These are phyloP conservation scores for Drosophila simulans DNA, from an alignment of 1,140 invertebrate species.

Conservation along the genomic window DNA sequence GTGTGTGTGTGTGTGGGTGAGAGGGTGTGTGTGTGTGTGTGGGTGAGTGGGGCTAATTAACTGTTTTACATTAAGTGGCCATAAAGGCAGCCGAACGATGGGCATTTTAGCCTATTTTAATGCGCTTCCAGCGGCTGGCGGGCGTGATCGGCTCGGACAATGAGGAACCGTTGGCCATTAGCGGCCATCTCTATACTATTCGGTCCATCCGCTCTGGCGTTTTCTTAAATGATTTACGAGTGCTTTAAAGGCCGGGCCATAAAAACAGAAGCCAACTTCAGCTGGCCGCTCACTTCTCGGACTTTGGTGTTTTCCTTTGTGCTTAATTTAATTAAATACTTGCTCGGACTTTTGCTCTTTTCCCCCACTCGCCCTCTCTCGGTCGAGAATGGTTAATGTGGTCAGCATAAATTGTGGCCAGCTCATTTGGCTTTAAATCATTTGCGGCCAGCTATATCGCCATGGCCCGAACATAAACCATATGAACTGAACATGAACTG, in stretches of 20 bases:
- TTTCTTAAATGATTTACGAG: constrained; percentile 74
- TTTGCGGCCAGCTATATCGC: constrained; percentile 52
- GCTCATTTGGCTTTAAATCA: constrained; percentile 79
- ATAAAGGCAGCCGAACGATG: constrained; percentile 56
- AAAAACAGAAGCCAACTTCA: constrained; percentile 59
- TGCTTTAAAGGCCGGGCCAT: constrained; percentile 65
- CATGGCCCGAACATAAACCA: constrained; percentile 48
- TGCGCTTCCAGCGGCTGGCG: constrained; percentile 49
- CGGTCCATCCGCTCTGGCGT: constrained; percentile 13
- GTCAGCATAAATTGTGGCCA: constrained; percentile 77
- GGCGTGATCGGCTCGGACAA: constrained; percentile 76
- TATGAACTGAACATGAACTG: constrained; percentile 46
- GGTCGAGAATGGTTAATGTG: constrained; percentile 72
- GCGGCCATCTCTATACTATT: constrained; percentile 31
- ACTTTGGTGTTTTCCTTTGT: constrained; percentile 62
- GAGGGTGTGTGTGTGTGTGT: constrained; percentile 25
- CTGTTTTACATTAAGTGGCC: constrained; percentile 81
- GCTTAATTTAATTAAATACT: constrained; percentile 81
- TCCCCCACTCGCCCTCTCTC: background rate
- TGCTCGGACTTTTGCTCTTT: constrained; percentile 55
- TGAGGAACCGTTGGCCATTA: constrained; percentile 60
- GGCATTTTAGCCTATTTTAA: constrained; percentile 79
- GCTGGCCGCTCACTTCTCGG: constrained; percentile 9
- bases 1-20: background rate
- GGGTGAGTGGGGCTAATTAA: constrained; percentile 68